These are phyloP conservation scores for Thunnus thynnus DNA, from an alignment of 2,113 vertebrate genomes.

Conservation along the genomic window DNA sequence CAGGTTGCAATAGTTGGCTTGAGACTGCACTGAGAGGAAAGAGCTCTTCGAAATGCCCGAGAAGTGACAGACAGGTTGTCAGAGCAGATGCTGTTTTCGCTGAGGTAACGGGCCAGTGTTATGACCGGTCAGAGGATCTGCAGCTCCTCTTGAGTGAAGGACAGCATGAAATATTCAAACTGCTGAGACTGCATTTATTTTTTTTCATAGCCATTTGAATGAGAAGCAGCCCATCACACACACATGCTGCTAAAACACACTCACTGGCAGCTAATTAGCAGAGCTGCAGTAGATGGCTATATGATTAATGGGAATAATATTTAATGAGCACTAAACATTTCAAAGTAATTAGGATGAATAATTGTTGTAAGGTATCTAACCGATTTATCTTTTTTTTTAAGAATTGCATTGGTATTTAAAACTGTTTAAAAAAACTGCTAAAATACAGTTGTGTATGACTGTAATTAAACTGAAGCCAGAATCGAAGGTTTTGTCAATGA, in stretches of 20 bases:
- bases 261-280: constrained; percentile 51
- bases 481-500: not conserved
- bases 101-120: constrained; percentile 26
- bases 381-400: not conserved
- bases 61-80: constrained; percentile 63
- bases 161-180: constrained; percentile 77
- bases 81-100: constrained; percentile 49
- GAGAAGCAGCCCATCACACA: constrained; percentile 22
- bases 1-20: not conserved
- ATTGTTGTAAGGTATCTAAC: not conserved
- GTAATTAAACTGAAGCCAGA: not conserved
- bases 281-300: constrained; percentile 15
- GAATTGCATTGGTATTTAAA: not conserved
- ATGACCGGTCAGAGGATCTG: constrained; percentile 51
- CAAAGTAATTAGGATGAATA: constrained; percentile 25
- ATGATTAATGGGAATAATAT: constrained; percentile 48
- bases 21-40: not conserved
- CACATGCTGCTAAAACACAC: constrained; percentile 3
- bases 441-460: constrained; percentile 5
- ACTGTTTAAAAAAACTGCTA: not conserved
- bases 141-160: constrained; percentile 61
- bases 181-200: constrained; percentile 52
- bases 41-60: not conserved
- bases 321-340: constrained; percentile 40
- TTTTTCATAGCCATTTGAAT: constrained; percentile 36